Percentiles rank a stretch among this genome's conserved stretches.
Evolutionary conservation across 2,888 invertebrate genomes (phyloP).

Genomic region (Andrena praecox): DNA sequence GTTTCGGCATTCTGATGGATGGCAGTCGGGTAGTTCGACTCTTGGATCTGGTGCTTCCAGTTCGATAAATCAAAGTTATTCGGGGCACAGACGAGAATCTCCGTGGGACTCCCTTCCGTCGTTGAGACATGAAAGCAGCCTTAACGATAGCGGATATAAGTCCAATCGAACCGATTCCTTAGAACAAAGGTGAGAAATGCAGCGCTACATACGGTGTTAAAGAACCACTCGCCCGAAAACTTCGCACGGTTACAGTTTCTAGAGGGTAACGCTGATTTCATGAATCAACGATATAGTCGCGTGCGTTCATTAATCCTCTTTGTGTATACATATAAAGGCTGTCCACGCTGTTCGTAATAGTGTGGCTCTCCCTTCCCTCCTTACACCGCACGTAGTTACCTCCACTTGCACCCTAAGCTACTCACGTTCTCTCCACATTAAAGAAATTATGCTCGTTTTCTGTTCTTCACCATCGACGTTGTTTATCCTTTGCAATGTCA

Average conservation of each 20-base stretch:
- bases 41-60: slow-evolving; percentile 87
- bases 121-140: slow-evolving; percentile 93
- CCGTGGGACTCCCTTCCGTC: slow-evolving; percentile 96
- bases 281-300: neutral
- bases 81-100: slow-evolving; percentile 89
- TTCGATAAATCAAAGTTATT: slow-evolving; percentile 81
- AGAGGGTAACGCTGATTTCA: too few species aligned
- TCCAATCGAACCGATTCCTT: slow-evolving; percentile 94
- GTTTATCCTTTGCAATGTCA: too few species aligned
- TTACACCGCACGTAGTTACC: too few species aligned
- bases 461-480: too few species aligned
- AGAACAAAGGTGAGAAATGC: slow-evolving; percentile 90
- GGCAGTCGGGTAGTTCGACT: slow-evolving; percentile 92
- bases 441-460: too few species aligned
- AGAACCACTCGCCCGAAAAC: too few species aligned
- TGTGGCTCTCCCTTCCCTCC: too few species aligned
- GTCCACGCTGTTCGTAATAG: too few species aligned
- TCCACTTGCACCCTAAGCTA: too few species aligned
- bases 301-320: too few species aligned
- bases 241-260: neutral
- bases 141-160: slow-evolving; percentile 95
- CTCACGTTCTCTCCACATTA: too few species aligned
- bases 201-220: neutral
- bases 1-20: slow-evolving; percentile 96
- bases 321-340: too few species aligned